These are phyloP conservation scores for Hedychridium roseum DNA, from an alignment of 2,888 invertebrate species.

Conservation along the genomic window DNA sequence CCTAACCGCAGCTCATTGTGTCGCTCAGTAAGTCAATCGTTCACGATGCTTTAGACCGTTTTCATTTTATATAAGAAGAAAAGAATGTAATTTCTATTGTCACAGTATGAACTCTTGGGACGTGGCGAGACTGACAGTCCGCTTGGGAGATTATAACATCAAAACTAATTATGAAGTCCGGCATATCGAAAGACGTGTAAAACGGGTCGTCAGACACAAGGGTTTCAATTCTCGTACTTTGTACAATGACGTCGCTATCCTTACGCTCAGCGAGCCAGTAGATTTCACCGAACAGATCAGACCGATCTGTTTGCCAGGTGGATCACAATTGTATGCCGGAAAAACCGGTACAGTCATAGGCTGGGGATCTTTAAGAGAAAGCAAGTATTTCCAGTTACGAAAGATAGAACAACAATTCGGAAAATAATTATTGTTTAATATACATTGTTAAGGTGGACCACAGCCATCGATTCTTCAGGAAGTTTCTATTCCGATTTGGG, in stretches of 20 bases:
- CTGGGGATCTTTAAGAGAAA: slow-evolving; percentile 86
- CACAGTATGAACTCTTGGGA: slow-evolving; percentile 89
- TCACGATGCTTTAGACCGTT: neutral
- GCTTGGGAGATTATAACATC: slow-evolving; percentile 86
- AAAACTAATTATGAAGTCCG: slow-evolving; percentile 77
- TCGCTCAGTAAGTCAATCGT: slow-evolving; percentile 76
- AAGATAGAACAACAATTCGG: neutral
- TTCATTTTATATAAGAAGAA: too few relatives aligned
- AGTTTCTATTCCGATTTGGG: slow-evolving; percentile 85
- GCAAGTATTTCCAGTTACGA: slow-evolving; percentile 64
- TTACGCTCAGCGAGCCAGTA: slow-evolving; percentile 81
- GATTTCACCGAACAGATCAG: slow-evolving; percentile 75
- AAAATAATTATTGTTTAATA: neutral
- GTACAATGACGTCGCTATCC: slow-evolving; percentile 85
- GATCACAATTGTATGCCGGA: slow-evolving; percentile 72
- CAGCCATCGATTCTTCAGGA: slow-evolving; percentile 84
- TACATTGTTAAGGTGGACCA: slow-evolving; percentile 72
- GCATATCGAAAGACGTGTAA: slow-evolving; percentile 81
- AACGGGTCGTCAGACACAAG: slow-evolving; percentile 83
- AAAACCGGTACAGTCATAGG: slow-evolving; percentile 83
- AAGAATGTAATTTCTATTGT: slow-evolving; percentile 31
- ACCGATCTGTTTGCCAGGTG: slow-evolving; percentile 79
- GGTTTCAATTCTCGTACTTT: slow-evolving; percentile 84
- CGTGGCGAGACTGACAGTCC: slow-evolving; percentile 81
- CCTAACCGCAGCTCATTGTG: slow-evolving; percentile 87